These are phyloP conservation scores for Pseudolycoriella hygida DNA, from an alignment of 2,888 invertebrate genomes.

Conservation along the genomic window DNA sequence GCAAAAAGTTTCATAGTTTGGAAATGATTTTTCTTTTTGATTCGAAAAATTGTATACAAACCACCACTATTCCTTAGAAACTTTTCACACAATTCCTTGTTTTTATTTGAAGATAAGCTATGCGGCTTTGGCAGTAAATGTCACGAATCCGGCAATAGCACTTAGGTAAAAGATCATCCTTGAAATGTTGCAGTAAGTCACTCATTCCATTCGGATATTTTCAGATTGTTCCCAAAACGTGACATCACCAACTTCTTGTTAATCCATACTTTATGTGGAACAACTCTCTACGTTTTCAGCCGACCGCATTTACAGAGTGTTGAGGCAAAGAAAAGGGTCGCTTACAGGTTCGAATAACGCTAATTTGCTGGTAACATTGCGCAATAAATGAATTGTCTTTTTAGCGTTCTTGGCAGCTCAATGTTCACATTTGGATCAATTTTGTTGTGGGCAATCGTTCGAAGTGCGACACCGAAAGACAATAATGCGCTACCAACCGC, in stretches of 20 bases:
- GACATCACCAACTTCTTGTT: conserved; percentile 70
- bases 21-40: too few species aligned
- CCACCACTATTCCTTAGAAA: too few species aligned
- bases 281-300: conserved; percentile 66
- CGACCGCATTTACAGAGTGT: conserved; percentile 58
- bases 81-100: too few species aligned
- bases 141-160: conserved; percentile 66
- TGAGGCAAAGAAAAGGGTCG: conserved; percentile 38
- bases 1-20: too few species aligned
- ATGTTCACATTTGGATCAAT: conserved; percentile 82
- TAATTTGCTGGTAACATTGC: conserved; percentile 1
- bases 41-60: too few species aligned
- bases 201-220: too few species aligned
- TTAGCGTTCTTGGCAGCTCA: conserved; percentile 43
- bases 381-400: background rate
- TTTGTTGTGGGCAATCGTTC: conserved; percentile 70
- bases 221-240: conserved; percentile 49
- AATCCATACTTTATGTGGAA: conserved; percentile 62
- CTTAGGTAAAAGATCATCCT: conserved; percentile 37
- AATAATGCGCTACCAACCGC: conserved; percentile 19
- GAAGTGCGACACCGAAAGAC: conserved; percentile 41
- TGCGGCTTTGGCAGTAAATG: conserved; percentile 60
- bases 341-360: conserved; percentile 39
- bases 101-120: conserved; percentile 26
- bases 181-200: too few species aligned